Evolutionary conservation across 2,888 invertebrate genomes (phyloP).

Genomic region (Ceraclea dissimilis): DNA sequence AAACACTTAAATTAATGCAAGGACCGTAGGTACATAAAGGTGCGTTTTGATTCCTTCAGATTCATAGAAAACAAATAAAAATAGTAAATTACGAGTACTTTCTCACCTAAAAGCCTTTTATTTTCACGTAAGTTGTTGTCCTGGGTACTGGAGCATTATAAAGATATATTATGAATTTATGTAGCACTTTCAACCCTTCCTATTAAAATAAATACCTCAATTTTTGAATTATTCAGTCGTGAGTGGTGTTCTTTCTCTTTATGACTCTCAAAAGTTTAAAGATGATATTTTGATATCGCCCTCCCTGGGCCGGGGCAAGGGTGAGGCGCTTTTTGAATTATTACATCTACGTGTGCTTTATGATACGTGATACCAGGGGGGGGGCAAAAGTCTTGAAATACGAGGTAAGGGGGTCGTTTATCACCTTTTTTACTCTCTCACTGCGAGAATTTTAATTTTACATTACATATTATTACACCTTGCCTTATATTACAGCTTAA

Average conservation of each 20-base stretch:
- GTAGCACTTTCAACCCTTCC: neutral
- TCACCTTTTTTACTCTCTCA: slow-evolving; percentile 7
- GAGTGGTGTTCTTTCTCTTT: slow-evolving; percentile 1
- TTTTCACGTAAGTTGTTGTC: no score
- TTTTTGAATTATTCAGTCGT: no score
- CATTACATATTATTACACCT: slow-evolving; percentile 3
- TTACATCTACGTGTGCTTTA: slow-evolving; percentile 26
- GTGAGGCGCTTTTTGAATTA: slow-evolving; percentile 17
- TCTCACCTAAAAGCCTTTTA: no score
- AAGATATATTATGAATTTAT: no score
- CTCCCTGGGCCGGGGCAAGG: slow-evolving; percentile 10
- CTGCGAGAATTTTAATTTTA: slow-evolving; percentile 22
- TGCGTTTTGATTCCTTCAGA: no score
- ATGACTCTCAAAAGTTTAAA: slow-evolving; percentile 20
- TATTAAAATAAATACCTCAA: no score
- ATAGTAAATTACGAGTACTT: no score
- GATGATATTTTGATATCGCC: slow-evolving; percentile 25
- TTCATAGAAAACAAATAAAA: no score
- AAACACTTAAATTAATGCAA: no score
- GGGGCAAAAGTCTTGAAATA: slow-evolving; percentile 19
- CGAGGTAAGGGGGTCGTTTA: slow-evolving; percentile 19
- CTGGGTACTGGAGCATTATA: no score
- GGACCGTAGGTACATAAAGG: no score
- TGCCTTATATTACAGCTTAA: no score
- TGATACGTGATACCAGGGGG: slow-evolving; percentile 25